These are phyloP conservation scores for Catharus bicknelli DNA, from an alignment of 2,113 vertebrate genomes.

Conservation along the genomic window DNA sequence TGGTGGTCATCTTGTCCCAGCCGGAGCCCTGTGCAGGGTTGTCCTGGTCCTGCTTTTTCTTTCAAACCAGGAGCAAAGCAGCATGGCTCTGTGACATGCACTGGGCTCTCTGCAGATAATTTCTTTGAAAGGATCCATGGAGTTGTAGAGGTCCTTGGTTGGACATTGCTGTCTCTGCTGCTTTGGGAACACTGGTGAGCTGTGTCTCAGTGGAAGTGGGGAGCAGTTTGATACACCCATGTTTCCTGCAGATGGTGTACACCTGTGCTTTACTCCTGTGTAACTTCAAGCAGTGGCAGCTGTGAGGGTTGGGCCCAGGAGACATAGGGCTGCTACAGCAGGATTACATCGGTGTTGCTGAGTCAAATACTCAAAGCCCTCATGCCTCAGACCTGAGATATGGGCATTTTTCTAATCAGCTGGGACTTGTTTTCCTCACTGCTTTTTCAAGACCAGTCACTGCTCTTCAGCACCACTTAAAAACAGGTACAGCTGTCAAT, in stretches of 20 bases:
- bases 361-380: neutral
- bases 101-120: neutral
- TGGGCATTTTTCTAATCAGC: neutral
- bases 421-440: neutral
- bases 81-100: fast-evolving
- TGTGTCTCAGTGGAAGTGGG: fast-evolving
- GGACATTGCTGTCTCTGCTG: neutral
- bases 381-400: neutral
- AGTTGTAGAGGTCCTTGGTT: neutral
- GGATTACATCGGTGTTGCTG: fast-evolving
- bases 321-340: neutral
- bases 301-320: neutral
- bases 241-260: fast-evolving
- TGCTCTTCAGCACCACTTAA: neutral
- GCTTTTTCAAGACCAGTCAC: neutral
- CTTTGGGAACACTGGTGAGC: neutral
- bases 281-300: fast-evolving
- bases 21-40: neutral
- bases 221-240: fast-evolving
- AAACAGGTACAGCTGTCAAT: neutral
- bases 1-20: neutral
- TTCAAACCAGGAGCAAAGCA: neutral
- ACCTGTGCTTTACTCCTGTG: neutral
- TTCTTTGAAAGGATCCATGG: neutral
- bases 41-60: neutral